phyloP scores from a whole-genome alignment of 2,888 invertebrate species.

The Spodoptera picta region DNA sequence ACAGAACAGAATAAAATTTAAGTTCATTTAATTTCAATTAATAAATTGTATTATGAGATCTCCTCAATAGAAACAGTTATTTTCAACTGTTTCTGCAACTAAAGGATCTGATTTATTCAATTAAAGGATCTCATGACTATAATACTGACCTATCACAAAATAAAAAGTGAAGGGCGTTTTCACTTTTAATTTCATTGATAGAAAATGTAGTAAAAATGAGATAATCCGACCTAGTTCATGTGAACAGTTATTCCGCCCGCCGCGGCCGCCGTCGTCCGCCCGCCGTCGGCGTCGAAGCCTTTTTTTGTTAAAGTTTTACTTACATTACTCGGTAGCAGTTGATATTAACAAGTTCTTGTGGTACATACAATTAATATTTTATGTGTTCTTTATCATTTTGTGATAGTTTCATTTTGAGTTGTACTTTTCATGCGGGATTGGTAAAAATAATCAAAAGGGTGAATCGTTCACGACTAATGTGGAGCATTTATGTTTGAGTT shows the following conservation, averaged over 20 bases:
- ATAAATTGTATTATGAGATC: background rate
- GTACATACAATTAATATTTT: conserved; percentile 3
- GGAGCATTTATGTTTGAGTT: no score
- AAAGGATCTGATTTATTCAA: background rate
- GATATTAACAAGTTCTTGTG: conserved; percentile 32
- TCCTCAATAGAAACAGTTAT: background rate
- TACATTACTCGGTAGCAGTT: conserved; percentile 59
- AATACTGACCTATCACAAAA: conserved; percentile 40
- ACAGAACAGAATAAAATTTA: conserved; percentile 1
- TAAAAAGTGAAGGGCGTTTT: conserved; percentile 76
- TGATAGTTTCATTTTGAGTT: no score
- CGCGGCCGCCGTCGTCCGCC: conserved; percentile 63
- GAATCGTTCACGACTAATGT: no score
- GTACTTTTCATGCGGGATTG: no score
- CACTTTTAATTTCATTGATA: conserved; percentile 75
- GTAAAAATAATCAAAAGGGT: no score
- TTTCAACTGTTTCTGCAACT: background rate
- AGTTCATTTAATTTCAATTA: conserved; percentile 1
- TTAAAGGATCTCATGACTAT: background rate
- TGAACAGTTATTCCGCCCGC: conserved; percentile 68
- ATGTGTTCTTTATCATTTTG: no score
- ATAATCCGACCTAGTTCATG: conserved; percentile 83
- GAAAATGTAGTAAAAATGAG: conserved; percentile 67
- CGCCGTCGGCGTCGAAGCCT: conserved; percentile 63
- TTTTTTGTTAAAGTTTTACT: conserved; percentile 71